Percentiles rank a stretch among this genome's conserved stretches.
Conservation (phyloP, 2,113 vertebrate genomes). For the Peromyscus leucopus region DNA sequence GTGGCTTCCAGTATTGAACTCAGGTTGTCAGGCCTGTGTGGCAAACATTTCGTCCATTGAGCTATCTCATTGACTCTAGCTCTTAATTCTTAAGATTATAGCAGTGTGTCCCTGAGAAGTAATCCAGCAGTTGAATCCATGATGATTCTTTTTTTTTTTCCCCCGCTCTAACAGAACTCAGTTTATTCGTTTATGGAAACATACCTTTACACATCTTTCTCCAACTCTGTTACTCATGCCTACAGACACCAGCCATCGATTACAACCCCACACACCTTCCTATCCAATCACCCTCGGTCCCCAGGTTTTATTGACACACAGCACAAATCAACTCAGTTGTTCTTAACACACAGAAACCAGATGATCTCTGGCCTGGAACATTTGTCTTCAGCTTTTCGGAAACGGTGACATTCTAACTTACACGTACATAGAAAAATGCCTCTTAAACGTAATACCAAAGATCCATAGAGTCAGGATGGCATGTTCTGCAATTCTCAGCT, state of each 20-base stretch:
- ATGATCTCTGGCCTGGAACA: slow-evolving; percentile 49
- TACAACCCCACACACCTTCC: slow-evolving; percentile 14
- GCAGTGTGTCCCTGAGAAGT: slow-evolving; percentile 29
- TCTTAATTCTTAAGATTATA: slow-evolving; percentile 10
- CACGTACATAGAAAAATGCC: slow-evolving; percentile 58
- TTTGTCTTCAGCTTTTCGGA: slow-evolving; percentile 60
- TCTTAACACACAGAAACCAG: slow-evolving; percentile 50
- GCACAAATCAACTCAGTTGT: slow-evolving; percentile 80
- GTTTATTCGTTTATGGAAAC: neutral
- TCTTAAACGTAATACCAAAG: slow-evolving; percentile 63
- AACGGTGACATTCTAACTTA: slow-evolving; percentile 64
- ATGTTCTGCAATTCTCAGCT: slow-evolving; percentile 57
- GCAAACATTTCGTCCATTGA: neutral
- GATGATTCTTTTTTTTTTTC: too few species aligned
- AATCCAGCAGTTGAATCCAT: neutral
- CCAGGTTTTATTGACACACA: slow-evolving; percentile 63
- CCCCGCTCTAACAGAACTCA: neutral
- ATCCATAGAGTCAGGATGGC: slow-evolving; percentile 60
- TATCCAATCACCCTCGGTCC: neutral
- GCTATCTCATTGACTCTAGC: neutral
- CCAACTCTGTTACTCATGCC: neutral
- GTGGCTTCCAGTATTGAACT: neutral
- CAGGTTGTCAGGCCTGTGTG: neutral
- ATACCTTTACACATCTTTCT: too few species aligned
- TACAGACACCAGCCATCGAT: slow-evolving; percentile 14